Evolutionary conservation across 2,888 invertebrate genomes (phyloP).

Genomic region (Caenorhabditis zanzibari): DNA sequence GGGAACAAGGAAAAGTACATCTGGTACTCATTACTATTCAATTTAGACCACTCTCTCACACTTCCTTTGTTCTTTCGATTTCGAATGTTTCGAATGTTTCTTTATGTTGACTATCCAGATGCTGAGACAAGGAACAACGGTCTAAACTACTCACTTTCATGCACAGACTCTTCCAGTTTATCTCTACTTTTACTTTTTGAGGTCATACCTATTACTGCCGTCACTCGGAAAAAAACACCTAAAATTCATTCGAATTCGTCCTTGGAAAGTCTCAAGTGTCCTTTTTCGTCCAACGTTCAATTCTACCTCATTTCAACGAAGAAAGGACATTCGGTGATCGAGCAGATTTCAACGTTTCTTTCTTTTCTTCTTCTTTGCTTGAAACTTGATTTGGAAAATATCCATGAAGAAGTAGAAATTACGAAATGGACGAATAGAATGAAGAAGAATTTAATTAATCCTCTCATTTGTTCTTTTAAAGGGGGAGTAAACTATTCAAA

Average conservation of each 20-base stretch:
- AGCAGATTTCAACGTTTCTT: conserved; percentile 14
- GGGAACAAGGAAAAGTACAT: neutral
- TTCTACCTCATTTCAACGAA: conserved; percentile 56
- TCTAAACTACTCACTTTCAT: neutral
- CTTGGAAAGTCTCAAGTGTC: conserved; percentile 57
- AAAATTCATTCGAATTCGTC: conserved; percentile 45
- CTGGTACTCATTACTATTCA: neutral
- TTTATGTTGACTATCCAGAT: neutral
- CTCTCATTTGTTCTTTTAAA: no score
- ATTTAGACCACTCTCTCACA: conserved; percentile 2
- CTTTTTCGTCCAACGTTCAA: conserved; percentile 4
- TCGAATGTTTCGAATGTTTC: neutral
- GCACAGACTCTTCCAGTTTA: neutral
- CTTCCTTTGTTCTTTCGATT: conserved; percentile 22
- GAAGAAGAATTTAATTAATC: neutral
- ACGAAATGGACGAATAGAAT: neutral
- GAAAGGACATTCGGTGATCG: conserved; percentile 43
- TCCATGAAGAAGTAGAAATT: neutral
- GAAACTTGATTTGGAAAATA: conserved; percentile 45
- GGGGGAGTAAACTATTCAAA: no score
- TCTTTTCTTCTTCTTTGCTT: neutral
- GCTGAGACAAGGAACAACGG: neutral
- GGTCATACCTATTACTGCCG: conserved; percentile 8
- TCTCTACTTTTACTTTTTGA: conserved; percentile 24
- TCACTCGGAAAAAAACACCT: conserved; percentile 49